phyloP scores from a whole-genome alignment of 2,113 vertebrate species.

The Leptobrachium leishanense region DNA sequence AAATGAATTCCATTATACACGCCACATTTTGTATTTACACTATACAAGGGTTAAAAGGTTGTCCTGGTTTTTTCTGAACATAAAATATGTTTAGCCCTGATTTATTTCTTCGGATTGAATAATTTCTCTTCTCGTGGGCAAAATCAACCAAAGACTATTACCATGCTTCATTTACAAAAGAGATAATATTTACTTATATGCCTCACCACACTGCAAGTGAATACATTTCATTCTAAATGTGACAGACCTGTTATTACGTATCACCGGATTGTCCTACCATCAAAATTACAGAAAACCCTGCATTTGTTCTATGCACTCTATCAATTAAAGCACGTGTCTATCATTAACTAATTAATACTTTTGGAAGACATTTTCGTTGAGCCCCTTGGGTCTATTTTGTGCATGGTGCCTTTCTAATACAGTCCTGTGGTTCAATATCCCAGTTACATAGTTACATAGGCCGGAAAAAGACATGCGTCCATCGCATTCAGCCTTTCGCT shows the following conservation, averaged over 20 bases:
- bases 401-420: too few relatives aligned
- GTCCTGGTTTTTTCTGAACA: slow-evolving; percentile 25
- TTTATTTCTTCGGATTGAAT: slow-evolving; percentile 23
- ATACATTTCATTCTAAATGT: not conserved
- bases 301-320: too few relatives aligned
- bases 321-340: too few relatives aligned
- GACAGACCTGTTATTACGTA: not conserved
- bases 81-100: slow-evolving; percentile 31
- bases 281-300: too few relatives aligned
- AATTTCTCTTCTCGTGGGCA: slow-evolving; percentile 14
- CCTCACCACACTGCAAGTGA: not conserved
- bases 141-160: not conserved
- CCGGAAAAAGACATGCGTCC: too few relatives aligned
- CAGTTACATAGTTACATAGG: too few relatives aligned
- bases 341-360: too few relatives aligned
- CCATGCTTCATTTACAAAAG: not conserved
- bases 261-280: too few relatives aligned
- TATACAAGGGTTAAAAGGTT: slow-evolving; percentile 36
- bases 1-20: slow-evolving; percentile 32
- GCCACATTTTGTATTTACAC: slow-evolving; percentile 31
- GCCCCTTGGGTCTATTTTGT: too few relatives aligned
- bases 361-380: too few relatives aligned
- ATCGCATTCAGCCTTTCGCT: too few relatives aligned
- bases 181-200: not conserved
- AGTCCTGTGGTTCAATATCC: too few relatives aligned